Conservation (phyloP, 2,888 invertebrate genomes). For the Pseudococcus jackbeardsleyi region DNA sequence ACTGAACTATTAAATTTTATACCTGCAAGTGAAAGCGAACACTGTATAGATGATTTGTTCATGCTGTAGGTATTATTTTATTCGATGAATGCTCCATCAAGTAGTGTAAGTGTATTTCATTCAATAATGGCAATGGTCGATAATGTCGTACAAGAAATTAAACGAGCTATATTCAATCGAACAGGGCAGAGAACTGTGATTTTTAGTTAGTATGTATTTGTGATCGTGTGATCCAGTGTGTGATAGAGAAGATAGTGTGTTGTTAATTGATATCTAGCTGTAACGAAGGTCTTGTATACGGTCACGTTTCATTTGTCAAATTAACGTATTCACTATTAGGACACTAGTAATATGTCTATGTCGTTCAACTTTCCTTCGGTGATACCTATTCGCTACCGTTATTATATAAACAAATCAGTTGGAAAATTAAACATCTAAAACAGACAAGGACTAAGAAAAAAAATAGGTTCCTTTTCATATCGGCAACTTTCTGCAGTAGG, state of each 20-base stretch:
- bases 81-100: neutral
- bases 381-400: neutral
- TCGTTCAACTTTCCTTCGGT: neutral
- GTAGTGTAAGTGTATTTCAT: neutral
- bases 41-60: constrained; percentile 31
- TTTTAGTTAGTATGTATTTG: neutral
- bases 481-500: no score
- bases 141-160: neutral
- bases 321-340: neutral
- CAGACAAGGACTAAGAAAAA: no score
- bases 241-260: neutral
- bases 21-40: constrained; percentile 8
- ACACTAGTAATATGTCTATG: neutral
- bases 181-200: neutral
- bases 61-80: constrained; percentile 38
- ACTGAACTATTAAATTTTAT: neutral
- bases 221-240: neutral
- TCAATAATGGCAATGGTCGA: neutral
- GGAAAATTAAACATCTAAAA: neutral
- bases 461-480: no score
- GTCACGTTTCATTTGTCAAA: constrained; percentile 22
- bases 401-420: constrained; percentile 7
- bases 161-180: neutral
- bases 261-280: neutral
- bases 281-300: neutral